Evolutionary conservation across 1,140 invertebrate genomes (phyloP), one percentile per base, ranked within the genome.

Genomic region (Ectropis grisescens): DNA sequence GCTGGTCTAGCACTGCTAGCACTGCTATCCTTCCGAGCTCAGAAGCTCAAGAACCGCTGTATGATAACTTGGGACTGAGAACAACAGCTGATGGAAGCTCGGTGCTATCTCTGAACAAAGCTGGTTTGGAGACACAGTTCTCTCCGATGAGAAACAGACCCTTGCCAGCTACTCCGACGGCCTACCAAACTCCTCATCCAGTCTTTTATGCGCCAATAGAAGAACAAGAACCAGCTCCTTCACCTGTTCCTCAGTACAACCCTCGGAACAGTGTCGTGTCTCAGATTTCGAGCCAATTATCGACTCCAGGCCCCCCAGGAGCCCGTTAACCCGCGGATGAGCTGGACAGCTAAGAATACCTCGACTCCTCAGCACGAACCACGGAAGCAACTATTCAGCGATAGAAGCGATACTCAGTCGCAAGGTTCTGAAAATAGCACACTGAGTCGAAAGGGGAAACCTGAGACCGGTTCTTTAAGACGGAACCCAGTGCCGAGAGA

Each of bases 11-110:
- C 7, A 87, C 86, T 1, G 86, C 85, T 1, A 80, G 76, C 40
- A 85, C 85, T 5, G 78, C 80, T 30, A 84, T 83, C 45, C 61
- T 84, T n/a, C 83, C 86, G 2, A 84, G 83, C 41, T 55, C 80
- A 1, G 84, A 86, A 52, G 82, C 85, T 11, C 75, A 85, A 12
- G 92, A 94, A 56, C 92, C 92, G 0, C 86, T 93, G 2, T 95
- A 95, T 58, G 93, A 95, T 56, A 94, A 94, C 57, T 71, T 95
- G 8, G 93, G 93, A 0, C 71, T 89, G 1, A 83, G 93, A 29
- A 93, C 91, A 1, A 94, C 93, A n/a, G 93, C 91, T 1, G 90
- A 93, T 42, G 93, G 93, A 4, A 93, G 91, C 50, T 94, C 92
- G 0, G 88, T 87, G 1, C 70, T 92, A 2, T 93, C 91, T 28